These are phyloP conservation scores for Siniperca knerii DNA, from an alignment of 2,113 vertebrate species.

Conservation along the genomic window DNA sequence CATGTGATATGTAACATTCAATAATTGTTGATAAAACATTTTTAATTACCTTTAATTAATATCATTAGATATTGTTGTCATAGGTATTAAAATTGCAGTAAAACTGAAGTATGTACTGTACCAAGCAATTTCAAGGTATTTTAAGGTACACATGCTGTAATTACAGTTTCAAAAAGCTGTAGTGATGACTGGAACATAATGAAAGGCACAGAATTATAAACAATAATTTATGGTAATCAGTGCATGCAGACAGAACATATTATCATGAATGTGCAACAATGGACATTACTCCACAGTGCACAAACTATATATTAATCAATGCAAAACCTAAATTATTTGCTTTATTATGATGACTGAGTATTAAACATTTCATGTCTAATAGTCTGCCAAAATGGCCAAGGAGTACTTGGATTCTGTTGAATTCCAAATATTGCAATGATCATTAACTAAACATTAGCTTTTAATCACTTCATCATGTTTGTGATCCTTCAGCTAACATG, in stretches of 20 bases:
- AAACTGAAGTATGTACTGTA: background rate
- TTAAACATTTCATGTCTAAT: slow-evolving; percentile 21
- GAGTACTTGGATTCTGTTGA: slow-evolving; percentile 5
- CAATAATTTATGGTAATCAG: background rate
- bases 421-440: slow-evolving; percentile 43
- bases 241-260: background rate
- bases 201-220: background rate
- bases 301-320: background rate
- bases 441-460: slow-evolving; percentile 69
- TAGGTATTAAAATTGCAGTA: background rate
- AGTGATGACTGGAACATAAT: background rate
- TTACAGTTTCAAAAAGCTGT: background rate
- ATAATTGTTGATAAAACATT: background rate
- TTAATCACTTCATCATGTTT: slow-evolving; percentile 65
- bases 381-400: background rate
- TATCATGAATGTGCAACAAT: background rate
- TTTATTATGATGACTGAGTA: background rate
- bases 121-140: background rate
- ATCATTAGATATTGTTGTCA: background rate
- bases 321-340: background rate
- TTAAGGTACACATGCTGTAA: background rate
- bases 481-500: slow-evolving; percentile 59
- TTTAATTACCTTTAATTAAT: background rate
- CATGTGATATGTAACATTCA: background rate
- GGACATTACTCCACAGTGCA: background rate